phyloP scores from a whole-genome alignment of 2,113 vertebrate species.

The Carassius carassius region DNA sequence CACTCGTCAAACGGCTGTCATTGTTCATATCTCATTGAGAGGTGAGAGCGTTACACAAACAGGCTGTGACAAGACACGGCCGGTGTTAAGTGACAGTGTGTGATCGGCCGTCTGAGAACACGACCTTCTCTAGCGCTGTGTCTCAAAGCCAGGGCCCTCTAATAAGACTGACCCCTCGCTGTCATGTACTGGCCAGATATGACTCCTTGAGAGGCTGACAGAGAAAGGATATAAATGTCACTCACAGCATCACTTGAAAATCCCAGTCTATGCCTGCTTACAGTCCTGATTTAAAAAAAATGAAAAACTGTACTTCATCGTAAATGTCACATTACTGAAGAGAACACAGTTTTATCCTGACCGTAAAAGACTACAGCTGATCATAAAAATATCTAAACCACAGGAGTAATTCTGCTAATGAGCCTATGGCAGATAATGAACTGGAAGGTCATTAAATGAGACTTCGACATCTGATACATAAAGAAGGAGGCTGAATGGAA shows the following conservation, averaged over 20 bases:
- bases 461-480: constrained; percentile 51
- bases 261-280: background rate
- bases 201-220: background rate
- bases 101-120: constrained; percentile 44
- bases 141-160: constrained; percentile 19
- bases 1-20: constrained; percentile 58
- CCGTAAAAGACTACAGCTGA: background rate
- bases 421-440: constrained; percentile 48
- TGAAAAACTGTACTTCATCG: background rate
- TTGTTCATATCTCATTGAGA: constrained; percentile 43
- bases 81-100: constrained; percentile 50
- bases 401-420: constrained; percentile 7
- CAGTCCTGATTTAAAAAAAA: background rate
- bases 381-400: constrained; percentile 24
- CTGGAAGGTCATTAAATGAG: constrained; percentile 50
- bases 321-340: background rate
- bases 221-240: constrained; percentile 28
- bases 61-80: constrained; percentile 48
- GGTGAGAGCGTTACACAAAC: constrained; percentile 50
- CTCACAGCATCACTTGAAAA: constrained; percentile 33
- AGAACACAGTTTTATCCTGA: background rate
- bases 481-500: constrained; percentile 48
- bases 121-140: constrained; percentile 34
- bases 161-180: constrained; percentile 54
- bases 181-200: constrained; percentile 35